Conservation (phyloP, 1,140 invertebrate species). For the Meloidogyne chitwoodi region DNA sequence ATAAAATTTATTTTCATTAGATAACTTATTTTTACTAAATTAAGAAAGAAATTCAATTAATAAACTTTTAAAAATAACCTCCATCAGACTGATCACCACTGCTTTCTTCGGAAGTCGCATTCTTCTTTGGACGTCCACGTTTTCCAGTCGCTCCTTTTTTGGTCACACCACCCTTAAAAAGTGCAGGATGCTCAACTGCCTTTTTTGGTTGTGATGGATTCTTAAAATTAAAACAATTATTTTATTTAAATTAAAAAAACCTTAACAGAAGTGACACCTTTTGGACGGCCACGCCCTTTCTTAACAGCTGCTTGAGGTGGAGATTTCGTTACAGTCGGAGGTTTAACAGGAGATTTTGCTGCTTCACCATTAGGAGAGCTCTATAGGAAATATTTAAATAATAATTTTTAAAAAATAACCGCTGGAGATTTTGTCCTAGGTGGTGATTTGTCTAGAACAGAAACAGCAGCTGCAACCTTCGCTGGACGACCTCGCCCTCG, state of each 20-base stretch:
- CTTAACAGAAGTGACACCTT: background rate
- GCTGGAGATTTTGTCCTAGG: background rate
- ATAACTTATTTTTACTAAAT: too few species aligned
- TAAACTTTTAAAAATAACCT: background rate
- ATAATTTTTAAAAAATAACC: background rate
- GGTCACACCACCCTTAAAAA: background rate
- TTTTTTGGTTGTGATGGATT: background rate
- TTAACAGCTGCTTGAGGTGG: background rate
- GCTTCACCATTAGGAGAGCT: background rate
- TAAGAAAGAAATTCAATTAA: background rate
- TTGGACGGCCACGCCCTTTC: background rate
- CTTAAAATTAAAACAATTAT: background rate
- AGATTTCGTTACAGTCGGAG: background rate
- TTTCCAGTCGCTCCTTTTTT: background rate
- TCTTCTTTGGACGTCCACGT: conserved; percentile 11
- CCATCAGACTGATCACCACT: background rate
- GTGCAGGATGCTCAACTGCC: background rate
- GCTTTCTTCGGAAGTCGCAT: background rate
- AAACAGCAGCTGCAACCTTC: background rate
- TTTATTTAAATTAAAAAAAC: background rate
- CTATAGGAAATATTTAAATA: background rate
- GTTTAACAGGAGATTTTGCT: background rate
- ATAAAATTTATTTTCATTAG: too few species aligned
- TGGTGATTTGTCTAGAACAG: background rate
- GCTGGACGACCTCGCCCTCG: background rate